Conservation (phyloP, 2,797 vertebrate species). For the Chiloscyllium punctatum region DNA sequence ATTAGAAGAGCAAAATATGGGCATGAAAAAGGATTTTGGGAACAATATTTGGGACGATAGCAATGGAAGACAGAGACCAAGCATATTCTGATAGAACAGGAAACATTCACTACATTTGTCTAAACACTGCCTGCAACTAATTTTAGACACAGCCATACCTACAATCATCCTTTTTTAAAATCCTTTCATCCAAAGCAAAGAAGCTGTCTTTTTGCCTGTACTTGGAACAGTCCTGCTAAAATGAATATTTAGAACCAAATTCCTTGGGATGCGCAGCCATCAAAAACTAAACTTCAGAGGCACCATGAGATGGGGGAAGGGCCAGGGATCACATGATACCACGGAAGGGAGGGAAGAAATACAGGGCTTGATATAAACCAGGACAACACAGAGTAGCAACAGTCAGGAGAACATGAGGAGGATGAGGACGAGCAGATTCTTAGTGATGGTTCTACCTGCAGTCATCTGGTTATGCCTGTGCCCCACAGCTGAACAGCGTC, state of each 20-base stretch:
- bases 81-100: neutral
- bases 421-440: neutral
- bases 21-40: too few species aligned
- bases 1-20: too few species aligned
- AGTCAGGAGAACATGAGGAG: too few species aligned
- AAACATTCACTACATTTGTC: neutral
- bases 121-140: neutral
- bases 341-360: neutral
- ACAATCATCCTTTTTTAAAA: neutral
- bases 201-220: neutral
- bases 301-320: neutral
- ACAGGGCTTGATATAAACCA: neutral
- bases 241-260: conserved; percentile 16
- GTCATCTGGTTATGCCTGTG: neutral
- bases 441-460: neutral
- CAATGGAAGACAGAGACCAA: too few species aligned
- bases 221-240: neutral
- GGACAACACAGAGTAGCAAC: neutral
- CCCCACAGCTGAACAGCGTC: neutral
- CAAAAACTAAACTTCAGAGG: neutral
- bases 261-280: neutral
- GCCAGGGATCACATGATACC: conserved; percentile 12
- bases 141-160: neutral
- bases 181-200: neutral
- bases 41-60: too few species aligned